A percentile compares a stretch with the other conserved stretches of the same genome.
phyloP scores from a whole-genome alignment of 2,113 vertebrate species.

The Psilopogon haemacephalus region DNA sequence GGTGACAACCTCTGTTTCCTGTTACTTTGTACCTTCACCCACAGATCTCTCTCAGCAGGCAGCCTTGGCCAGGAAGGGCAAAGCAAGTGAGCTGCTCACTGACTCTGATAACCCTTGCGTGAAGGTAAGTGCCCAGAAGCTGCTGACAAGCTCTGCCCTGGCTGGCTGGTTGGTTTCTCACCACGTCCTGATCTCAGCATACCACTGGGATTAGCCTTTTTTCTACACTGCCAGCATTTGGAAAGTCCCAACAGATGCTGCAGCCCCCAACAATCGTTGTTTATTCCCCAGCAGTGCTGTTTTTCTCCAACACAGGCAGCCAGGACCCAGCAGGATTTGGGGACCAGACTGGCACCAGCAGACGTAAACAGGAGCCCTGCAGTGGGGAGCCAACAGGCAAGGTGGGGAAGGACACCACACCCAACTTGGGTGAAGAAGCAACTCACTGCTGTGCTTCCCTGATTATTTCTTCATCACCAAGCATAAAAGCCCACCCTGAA shows the following conservation, averaged over 20 bases:
- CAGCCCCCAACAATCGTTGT: neutral
- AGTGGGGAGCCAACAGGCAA: fast-evolving
- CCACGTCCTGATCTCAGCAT: neutral
- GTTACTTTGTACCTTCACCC: constrained; percentile 47
- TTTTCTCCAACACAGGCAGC: neutral
- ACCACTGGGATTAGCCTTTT: neutral
- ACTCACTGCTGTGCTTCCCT: neutral
- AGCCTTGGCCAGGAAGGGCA: neutral
- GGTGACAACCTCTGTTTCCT: neutral
- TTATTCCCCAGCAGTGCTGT: neutral
- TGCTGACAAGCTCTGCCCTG: neutral
- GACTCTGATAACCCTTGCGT: neutral
- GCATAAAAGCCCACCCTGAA: neutral
- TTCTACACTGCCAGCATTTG: neutral
- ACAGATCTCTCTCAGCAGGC: neutral
- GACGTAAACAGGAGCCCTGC: neutral
- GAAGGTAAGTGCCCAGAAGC: neutral
- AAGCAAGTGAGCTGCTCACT: neutral
- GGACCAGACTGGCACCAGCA: neutral
- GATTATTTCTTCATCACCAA: neutral
- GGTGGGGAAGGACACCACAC: no score
- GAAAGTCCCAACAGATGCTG: neutral
- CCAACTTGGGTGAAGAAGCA: neutral
- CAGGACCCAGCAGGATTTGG: neutral
- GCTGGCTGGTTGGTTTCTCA: neutral